Conservation (phyloP, 2,888 invertebrate species). For the Ornithoptera alexandrae region DNA sequence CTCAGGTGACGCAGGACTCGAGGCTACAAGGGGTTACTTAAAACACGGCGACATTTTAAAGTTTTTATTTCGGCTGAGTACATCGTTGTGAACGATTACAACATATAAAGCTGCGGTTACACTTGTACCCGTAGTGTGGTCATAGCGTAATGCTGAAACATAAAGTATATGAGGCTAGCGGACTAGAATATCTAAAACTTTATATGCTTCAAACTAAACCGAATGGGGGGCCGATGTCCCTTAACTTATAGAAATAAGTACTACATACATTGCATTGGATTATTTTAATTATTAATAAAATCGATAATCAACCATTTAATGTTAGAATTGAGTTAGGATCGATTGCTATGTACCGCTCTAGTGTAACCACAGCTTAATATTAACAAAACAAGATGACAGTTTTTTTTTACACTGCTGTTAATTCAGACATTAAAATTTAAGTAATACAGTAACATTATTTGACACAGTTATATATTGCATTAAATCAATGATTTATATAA, state of each 20-base stretch:
- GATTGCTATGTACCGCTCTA: background rate
- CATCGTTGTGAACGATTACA: constrained; percentile 36
- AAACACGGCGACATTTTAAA: constrained; percentile 47
- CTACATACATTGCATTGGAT: no score
- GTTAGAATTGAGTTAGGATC: background rate
- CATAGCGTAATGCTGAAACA: background rate
- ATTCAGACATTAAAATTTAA: no score
- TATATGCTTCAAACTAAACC: constrained; percentile 2
- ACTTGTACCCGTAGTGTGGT: constrained; percentile 7
- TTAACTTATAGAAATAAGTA: background rate
- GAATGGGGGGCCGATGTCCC: constrained; percentile 8
- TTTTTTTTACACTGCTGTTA: constrained; percentile 12
- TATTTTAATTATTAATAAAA: background rate
- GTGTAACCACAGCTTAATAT: constrained; percentile 23
- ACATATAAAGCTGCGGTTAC: constrained; percentile 19
- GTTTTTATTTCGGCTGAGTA: constrained; percentile 56
- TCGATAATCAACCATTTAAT: background rate
- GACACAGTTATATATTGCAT: no score
- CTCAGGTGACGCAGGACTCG: constrained; percentile 39
- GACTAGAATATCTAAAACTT: constrained; percentile 9
- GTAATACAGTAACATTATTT: no score
- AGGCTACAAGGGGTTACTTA: constrained; percentile 37
- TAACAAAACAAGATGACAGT: background rate
- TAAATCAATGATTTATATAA: no score
- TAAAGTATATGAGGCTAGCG: constrained; percentile 4